Percentiles rank a stretch among this genome's conserved stretches.
Conservation (phyloP, 2,888 invertebrate species). For the Cybosia mesomella region DNA sequence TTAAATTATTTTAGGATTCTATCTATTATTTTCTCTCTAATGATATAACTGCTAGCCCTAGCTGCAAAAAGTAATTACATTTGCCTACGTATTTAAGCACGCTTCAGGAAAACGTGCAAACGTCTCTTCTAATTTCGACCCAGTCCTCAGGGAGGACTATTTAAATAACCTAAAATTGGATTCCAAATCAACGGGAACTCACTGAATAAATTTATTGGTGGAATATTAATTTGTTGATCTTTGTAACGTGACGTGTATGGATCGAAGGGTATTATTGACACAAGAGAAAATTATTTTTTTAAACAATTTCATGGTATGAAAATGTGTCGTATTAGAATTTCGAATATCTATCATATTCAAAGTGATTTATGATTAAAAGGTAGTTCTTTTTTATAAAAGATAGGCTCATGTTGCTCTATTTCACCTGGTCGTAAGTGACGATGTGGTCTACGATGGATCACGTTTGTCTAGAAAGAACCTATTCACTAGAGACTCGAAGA, state of each 20-base stretch:
- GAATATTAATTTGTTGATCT: conserved; percentile 60
- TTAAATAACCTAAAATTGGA: conserved; percentile 80
- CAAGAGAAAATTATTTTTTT: conserved; percentile 23
- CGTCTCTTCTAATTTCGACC: conserved; percentile 68
- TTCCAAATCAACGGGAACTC: conserved; percentile 61
- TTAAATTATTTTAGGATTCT: background rate
- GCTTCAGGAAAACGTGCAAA: conserved; percentile 69
- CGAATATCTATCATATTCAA: background rate
- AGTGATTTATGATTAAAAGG: background rate
- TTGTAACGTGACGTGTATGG: conserved; percentile 46
- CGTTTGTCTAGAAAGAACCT: too few relatives aligned
- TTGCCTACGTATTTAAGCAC: conserved; percentile 74
- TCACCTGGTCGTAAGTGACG: too few relatives aligned
- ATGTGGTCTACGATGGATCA: too few relatives aligned
- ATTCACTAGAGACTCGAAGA: too few relatives aligned
- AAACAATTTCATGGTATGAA: background rate
- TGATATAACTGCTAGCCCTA: conserved; percentile 43
- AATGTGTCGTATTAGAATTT: background rate
- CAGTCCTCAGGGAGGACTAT: conserved; percentile 59
- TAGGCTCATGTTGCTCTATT: too few relatives aligned
- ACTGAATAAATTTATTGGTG: conserved; percentile 54
- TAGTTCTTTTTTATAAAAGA: too few relatives aligned
- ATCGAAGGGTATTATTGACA: conserved; percentile 33
- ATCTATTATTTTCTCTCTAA: too few relatives aligned
- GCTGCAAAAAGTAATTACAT: conserved; percentile 73